Evolutionary conservation across 2,113 vertebrate species (phyloP).

Genomic region (Cygnus buccinator): DNA sequence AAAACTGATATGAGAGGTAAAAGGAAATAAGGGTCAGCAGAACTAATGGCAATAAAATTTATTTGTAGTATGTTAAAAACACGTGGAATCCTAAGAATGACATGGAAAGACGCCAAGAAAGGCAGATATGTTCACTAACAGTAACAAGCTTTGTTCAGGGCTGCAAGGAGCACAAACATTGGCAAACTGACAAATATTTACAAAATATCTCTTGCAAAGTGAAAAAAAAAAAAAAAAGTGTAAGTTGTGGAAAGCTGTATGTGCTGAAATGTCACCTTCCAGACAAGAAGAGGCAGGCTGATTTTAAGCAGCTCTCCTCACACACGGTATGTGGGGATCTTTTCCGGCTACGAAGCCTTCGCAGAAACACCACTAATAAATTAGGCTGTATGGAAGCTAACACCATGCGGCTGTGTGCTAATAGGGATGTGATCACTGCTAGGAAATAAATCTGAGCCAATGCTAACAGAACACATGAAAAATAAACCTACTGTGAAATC

Average conservation of each 20-base stretch:
- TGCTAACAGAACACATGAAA: neutral
- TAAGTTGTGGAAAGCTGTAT: neutral
- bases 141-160: constrained; percentile 30
- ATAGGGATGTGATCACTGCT: neutral
- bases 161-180: neutral
- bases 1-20: neutral
- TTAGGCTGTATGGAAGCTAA: neutral
- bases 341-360: neutral
- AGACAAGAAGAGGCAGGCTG: neutral
- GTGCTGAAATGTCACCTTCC: neutral
- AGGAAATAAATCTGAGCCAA: neutral
- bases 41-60: neutral
- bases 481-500: neutral
- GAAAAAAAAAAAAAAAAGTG: neutral
- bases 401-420: neutral
- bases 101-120: neutral
- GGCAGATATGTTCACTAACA: neutral
- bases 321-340: fast-evolving
- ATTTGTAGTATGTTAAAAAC: constrained; percentile 29
- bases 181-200: constrained; percentile 35
- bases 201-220: constrained; percentile 17
- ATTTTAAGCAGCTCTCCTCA: neutral
- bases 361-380: neutral
- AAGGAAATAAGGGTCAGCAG: neutral
- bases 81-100: constrained; percentile 33